Base-by-base conservation (phyloP, 1,140 invertebrate species). In the Anoplolepis gracilipes region DNA sequence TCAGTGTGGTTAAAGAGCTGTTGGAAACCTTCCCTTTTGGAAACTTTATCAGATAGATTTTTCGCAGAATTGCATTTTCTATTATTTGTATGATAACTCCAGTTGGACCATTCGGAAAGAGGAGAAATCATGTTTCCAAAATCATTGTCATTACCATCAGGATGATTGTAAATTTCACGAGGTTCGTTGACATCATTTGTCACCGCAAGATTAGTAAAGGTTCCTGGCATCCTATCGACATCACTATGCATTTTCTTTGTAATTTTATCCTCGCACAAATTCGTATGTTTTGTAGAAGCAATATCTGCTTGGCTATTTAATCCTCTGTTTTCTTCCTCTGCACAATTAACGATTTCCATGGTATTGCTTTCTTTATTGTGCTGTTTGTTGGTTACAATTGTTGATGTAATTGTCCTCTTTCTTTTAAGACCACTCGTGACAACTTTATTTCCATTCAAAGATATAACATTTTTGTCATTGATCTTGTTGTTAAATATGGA, bases 81-180 rank as follows among this genome's bases (percentile, higher is more conserved):
- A 46, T 69, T 46, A 10, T 49, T 59, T 22, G 85, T n/a, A 22
- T 85, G 72, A 33, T 86, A 85, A 22, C 72, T 87, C 90, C 91
- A 92, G n/a, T 90, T 82, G 5, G 93, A 92, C 93, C 92, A 93
- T 22, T 92, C 84, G 30, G 91, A 92, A 77, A 92, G 65, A 57
- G 62, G 70, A 76, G 75, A 87, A 30, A 25, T 67, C n/a, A 8
- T 42, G 22, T 28, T 65, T 61, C 1, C n/a, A 1, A n/a, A 7
- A 78, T 39, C 13, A 22, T 79, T 28, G 5, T 39, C 59, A 53
- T 55, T 57, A 59, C 11, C 16, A 59, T 42, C 1, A 39, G 10
- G 1, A 75, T 42, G 6, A 73, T 49, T 39, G 13, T 13, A n/a
- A 76, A 3, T 69, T 22, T 55, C n/a, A 33, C 42, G 8, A 22